Evolutionary conservation across 1,140 invertebrate genomes (phyloP), one percentile per base, ranked within the genome.

Genomic region (Heliconius himera): DNA sequence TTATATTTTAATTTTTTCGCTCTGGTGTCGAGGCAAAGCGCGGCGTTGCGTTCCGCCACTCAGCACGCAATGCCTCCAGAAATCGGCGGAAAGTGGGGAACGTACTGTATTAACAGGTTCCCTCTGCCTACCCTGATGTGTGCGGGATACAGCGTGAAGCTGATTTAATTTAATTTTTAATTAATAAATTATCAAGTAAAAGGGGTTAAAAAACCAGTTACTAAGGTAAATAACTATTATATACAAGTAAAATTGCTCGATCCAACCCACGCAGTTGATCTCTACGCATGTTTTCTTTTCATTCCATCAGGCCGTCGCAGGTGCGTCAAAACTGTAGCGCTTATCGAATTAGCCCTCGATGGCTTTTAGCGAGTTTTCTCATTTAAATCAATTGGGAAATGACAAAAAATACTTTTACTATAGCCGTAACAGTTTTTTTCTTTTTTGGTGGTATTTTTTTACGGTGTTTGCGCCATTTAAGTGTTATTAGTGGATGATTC

Each of bases 211-310:
- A 66, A 26, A 26, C 41, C 22, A 66, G 54, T 66, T 11, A 29
- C 60, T 66, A 29, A 51, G 49, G 4, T 16, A 46, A 5, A 46
- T 51, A 20, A 20, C 49, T 8, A 20, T 20, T 51, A 26, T 26
- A 26, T 26, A 26, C 26, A 26, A 26, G 26, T 26, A 26, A 22
- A 29, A 29, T 66, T 16, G 26, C 60, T 29, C 5, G 22, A 16
- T 66, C 11, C 26, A 26, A 29, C 60, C 60, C 26, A 66, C 60
- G 26, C 60, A 26, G 22, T 66, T 16, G 60, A 66, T 66, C 60
- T 66, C 60, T 5, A 76, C 74, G 76, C 81, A 81, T 90, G 87
- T 89, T 90, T 88, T 89, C 88, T 89, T 90, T 88, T 89, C 88
- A 85, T 90, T 90, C 84, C 87, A 90, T 90, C 88, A 87, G 82